Evolutionary conservation across 2,113 vertebrate genomes (phyloP), one percentile per base, ranked within the genome.

Genomic region (Acanthisitta chloris): DNA sequence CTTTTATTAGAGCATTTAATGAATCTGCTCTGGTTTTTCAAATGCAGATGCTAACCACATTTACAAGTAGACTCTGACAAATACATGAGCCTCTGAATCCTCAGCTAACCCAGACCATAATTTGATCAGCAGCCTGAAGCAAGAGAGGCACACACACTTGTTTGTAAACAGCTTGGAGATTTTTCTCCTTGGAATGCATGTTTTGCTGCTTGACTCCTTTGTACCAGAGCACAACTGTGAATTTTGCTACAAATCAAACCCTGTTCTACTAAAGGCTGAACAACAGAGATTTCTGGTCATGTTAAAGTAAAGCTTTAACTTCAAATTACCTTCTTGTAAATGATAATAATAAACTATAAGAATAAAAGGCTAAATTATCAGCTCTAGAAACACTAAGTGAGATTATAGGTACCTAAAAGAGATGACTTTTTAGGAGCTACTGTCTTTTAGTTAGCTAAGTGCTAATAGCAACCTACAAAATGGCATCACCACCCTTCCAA

Each of bases 61-160:
- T 94, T 82, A 76, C 40, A 52, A 73, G 51, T 21, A 77, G 45
- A 36, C n/a, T n/a, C 84, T 71, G 51, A 55, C 7, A 78, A 91
- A 82, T 48, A 14, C 31, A 36, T 0, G 5, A 92, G 34, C 10
- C 46, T 52, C 36, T 24, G 55, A 82, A 81, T 73, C 86, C 69
- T 94, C 72, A 64, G 81, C 69, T 91, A 81, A 92, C 33, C 51
- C 46, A 46, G 34, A 34, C 26, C 59, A 78, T 74, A 58, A 83
- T 81, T 58, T 57, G 31, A 54, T 78, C 83, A 86, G 80, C 64
- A 86, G 88, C 86, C 86, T 81, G 83, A 86, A 92, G 83, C 76
- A 62, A 28, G 33, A 65, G 48, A 62, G 20, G 34, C n/a, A 58
- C 42, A 1, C 13, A 1, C 10, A 10, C 10, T 69, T 55, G 40